Evolutionary conservation across 2,888 invertebrate species (phyloP), one percentile per base, ranked within the genome.

Genomic region (Gryllus longicercus): DNA sequence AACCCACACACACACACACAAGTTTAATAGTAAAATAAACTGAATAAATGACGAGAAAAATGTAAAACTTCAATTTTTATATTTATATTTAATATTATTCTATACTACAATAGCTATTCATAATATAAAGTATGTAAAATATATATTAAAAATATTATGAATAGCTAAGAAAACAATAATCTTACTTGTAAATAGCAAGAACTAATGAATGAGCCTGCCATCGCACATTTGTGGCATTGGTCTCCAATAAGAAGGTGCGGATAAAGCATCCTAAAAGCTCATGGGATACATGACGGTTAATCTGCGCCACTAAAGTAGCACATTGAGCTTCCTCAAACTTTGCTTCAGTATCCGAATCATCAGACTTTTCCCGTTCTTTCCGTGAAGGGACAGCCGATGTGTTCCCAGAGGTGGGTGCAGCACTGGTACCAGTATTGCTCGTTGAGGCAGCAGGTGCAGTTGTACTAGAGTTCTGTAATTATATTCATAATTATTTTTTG

Each of bases 171-270:
- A 18, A 63, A 18, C 8, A 63, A 63, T 10, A 63, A 50, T 86
- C 90, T 88, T 86, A 92, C 91, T 94, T 94, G 86, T 96, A 96
- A 83, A 97, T 92, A 0, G 96, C 94, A 50, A 94, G 89, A 51
- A 96, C 89, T 2, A 97, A 88, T 0, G 95, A 94, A 86, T 99
- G 98, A 0, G 97, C 96, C 87, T 98, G 97, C 98, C 98, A 98
- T 81, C 99, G 93, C 16, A 97, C 94, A 38, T 94, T 93, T 0
- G 96, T 96, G 12, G 95, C 94, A 86, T 98, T 98, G 0, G 97
- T 97, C 87, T 98, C 97, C 82, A 98, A 88, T 76, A 98, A 90
- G 89, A 98, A 98, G 0, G 95, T 95, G 84, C 95, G 93, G 23
- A 98, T 92, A 84, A 98, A 98, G 86, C 91, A 89, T 51, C 90